Conservation (phyloP, 2,797 vertebrate species). For the Sphenodon punctatus region DNA sequence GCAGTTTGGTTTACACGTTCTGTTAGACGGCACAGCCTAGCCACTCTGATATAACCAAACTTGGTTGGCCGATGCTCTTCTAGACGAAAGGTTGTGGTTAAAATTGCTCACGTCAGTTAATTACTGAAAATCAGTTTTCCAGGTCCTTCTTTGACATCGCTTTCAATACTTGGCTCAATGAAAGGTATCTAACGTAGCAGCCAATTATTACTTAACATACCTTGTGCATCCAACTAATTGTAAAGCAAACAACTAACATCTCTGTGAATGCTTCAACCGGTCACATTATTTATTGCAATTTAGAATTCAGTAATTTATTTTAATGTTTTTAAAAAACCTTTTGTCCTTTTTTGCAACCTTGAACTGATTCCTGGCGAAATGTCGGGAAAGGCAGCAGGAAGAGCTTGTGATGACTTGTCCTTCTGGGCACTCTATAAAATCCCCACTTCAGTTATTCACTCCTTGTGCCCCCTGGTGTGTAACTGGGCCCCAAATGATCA, state of each 20-base stretch:
- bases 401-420: too few species aligned
- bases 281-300: background rate
- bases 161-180: background rate
- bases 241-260: too few species aligned
- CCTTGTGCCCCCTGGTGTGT: background rate
- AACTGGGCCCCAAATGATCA: conserved; percentile 30
- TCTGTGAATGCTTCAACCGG: background rate
- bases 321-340: too few species aligned
- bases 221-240: background rate
- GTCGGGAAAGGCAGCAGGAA: background rate
- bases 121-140: background rate
- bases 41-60: too few species aligned
- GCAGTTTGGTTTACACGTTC: too few species aligned
- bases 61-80: too few species aligned
- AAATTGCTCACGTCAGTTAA: background rate
- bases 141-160: background rate
- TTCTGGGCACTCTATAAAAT: background rate
- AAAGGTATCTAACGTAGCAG: background rate
- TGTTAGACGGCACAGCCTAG: too few species aligned
- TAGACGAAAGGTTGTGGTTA: background rate
- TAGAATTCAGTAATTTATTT: background rate
- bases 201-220: background rate
- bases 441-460: background rate
- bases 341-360: background rate
- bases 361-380: background rate